Evolutionary conservation across 30 jellyfish, hydroid and myxozoan genomes (phyloP), one percentile per base, ranked within the genome.

Genomic region (Turritopsis rubra): DNA sequence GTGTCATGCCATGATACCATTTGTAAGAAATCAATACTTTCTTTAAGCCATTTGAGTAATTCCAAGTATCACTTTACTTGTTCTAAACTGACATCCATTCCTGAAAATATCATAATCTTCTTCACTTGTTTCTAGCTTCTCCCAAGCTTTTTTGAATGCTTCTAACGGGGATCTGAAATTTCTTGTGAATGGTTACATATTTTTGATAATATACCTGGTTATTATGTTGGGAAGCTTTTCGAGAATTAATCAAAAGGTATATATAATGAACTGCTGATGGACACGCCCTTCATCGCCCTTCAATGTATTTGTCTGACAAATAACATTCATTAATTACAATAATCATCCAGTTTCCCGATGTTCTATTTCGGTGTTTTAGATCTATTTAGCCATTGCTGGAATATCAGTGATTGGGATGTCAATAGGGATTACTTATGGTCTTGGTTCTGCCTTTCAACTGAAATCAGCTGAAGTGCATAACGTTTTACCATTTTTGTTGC

Each of bases 361-460:
- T 5, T 13, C 13, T 41, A 41, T 13, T 13, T 41, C 77, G 77
- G 17, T 68, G 9, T 75, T 70, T 25, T 71, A 90, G 97, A 85
- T 84, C 4, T 90, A 93, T 91, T 77, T 91, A 52, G 97, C 97
- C 13, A n/a, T 91, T 26, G 86, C 77, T 52, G 97, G 97, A 9
- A 89, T 91, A 65, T 78, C 84, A 0, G 84, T 88, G 30, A 88
- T 91, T 83, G 97, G 95, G 19, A 78, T 91, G 23, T 22, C 97
- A 29, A 86, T 91, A 26, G 95, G 95, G 20, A 93, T 91, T 16
- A 71, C 96, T 21, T 91, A 85, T 54, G 97, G 97, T 0, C 90
- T 91, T 17, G 89, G 92, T 26, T 85, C 95, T 71, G 97, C 93
- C 0, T 79, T 86, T 75, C 95, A 91, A 8, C 75, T 86, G 52